Conservation (phyloP, 2,888 invertebrate species). For the Mesorhabditis spiculigera region DNA sequence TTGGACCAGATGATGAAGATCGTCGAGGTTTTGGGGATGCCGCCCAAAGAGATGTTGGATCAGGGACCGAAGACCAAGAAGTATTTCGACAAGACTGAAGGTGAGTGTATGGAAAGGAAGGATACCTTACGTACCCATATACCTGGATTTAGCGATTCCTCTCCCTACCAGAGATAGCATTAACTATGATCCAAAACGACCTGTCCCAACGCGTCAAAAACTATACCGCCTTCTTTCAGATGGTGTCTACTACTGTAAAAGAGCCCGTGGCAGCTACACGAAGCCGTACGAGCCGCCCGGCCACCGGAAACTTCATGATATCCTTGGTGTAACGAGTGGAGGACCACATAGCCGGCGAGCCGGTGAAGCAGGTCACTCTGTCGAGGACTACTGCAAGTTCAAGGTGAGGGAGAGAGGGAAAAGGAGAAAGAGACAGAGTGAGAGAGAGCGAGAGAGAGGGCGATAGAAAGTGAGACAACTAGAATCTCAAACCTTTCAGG, state of each 20-base stretch:
- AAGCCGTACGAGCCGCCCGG: constrained; percentile 80
- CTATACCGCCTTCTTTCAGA: too few relatives aligned
- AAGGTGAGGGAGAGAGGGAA: constrained; percentile 64
- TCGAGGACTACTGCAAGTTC: constrained; percentile 96
- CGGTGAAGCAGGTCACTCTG: constrained; percentile 91
- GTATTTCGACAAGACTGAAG: constrained; percentile 87
- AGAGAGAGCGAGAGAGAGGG: neutral
- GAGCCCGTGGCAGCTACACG: constrained; percentile 33
- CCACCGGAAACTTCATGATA: constrained; percentile 85
- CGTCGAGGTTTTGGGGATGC: constrained; percentile 96
- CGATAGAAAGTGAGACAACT: neutral
- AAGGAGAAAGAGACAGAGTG: too few relatives aligned
- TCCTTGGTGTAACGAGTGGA: constrained; percentile 86
- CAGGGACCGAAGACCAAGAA: constrained; percentile 92
- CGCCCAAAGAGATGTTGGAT: constrained; percentile 89
- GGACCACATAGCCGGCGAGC: constrained; percentile 89
- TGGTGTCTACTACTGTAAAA: constrained; percentile 47
- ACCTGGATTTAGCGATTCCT: too few relatives aligned
- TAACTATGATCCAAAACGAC: too few relatives aligned
- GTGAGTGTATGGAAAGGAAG: too few relatives aligned
- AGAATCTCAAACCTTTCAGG: constrained; percentile 60
- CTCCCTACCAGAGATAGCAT: too few relatives aligned
- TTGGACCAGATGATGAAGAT: constrained; percentile 99
- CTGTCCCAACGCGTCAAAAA: too few relatives aligned
- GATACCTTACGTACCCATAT: too few relatives aligned